Conservation (phyloP, 1,140 invertebrate species). For the Lordiphosa collinella region DNA sequence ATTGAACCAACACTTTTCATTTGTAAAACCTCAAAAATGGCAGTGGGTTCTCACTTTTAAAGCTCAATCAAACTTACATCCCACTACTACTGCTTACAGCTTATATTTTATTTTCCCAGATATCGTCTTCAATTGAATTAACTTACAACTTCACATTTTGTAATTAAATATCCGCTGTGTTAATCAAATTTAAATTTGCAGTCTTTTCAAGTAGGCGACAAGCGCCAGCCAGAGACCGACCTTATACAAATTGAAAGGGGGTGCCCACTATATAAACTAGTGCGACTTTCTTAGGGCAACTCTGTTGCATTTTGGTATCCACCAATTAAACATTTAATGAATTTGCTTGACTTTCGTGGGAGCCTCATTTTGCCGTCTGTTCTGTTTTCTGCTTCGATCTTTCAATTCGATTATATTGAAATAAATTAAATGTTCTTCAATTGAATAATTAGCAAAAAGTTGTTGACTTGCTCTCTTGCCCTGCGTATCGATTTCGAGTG, state of each 20-base stretch:
- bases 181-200: slow-evolving; percentile 70
- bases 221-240: slow-evolving; percentile 24
- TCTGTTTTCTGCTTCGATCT: slow-evolving; percentile 37
- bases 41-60: no score
- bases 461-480: slow-evolving; percentile 4
- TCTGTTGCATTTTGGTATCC: not conserved
- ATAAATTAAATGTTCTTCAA: slow-evolving; percentile 78
- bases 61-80: no score
- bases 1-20: no score
- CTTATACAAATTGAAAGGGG: not conserved
- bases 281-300: not conserved
- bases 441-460: slow-evolving; percentile 71
- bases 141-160: slow-evolving; percentile 30
- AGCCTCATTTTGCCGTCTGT: slow-evolving; percentile 47
- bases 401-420: slow-evolving; percentile 78
- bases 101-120: slow-evolving; percentile 17
- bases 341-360: slow-evolving; percentile 76
- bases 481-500: slow-evolving; percentile 44
- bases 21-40: no score
- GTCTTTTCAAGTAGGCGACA: slow-evolving; percentile 54
- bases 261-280: not conserved
- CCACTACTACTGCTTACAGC: no score
- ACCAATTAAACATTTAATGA: slow-evolving; percentile 72
- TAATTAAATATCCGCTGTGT: slow-evolving; percentile 55
- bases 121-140: slow-evolving; percentile 39